Percentiles rank a stretch among this genome's conserved stretches.
Evolutionary conservation across 1,140 invertebrate species (phyloP).

Genomic region (Drosophila melanica): DNA sequence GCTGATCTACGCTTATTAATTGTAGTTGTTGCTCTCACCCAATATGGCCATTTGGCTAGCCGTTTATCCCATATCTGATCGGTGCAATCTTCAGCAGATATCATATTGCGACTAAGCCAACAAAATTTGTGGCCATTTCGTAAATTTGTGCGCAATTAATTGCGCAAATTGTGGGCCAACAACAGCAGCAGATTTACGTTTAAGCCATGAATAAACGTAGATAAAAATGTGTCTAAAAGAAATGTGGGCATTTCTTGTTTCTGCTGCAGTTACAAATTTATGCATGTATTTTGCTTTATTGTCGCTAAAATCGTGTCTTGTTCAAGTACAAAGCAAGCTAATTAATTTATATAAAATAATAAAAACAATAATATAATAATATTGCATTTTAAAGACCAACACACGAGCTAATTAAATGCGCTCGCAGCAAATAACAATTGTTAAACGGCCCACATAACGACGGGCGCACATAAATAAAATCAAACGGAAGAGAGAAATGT

Average conservation of each 20-base stretch:
- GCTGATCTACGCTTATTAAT: conserved; percentile 53
- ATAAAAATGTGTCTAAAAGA: conserved; percentile 12
- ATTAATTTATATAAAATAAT: conserved; percentile 59
- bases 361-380: conserved; percentile 34
- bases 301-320: conserved; percentile 48
- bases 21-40: conserved; percentile 32
- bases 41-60: conserved; percentile 34
- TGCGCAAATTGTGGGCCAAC: conserved; percentile 68
- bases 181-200: conserved; percentile 49
- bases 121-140: conserved; percentile 60
- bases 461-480: conserved; percentile 9
- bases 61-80: conserved; percentile 46
- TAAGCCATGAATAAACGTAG: conserved; percentile 47
- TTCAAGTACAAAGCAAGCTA: conserved; percentile 64
- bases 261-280: conserved; percentile 21
- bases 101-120: conserved; percentile 39
- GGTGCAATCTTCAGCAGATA: conserved; percentile 48
- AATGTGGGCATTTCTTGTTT: conserved; percentile 53
- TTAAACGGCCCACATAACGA: conserved; percentile 10
- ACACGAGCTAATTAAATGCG: conserved; percentile 65
- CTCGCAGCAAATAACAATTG: conserved; percentile 18
- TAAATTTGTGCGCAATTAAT: conserved; percentile 67
- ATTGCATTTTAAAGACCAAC: conserved; percentile 25
- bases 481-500: not conserved
- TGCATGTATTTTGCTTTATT: conserved; percentile 18